Base-by-base conservation (phyloP, 2,797 vertebrate species). In the Liasis olivaceus region DNA sequence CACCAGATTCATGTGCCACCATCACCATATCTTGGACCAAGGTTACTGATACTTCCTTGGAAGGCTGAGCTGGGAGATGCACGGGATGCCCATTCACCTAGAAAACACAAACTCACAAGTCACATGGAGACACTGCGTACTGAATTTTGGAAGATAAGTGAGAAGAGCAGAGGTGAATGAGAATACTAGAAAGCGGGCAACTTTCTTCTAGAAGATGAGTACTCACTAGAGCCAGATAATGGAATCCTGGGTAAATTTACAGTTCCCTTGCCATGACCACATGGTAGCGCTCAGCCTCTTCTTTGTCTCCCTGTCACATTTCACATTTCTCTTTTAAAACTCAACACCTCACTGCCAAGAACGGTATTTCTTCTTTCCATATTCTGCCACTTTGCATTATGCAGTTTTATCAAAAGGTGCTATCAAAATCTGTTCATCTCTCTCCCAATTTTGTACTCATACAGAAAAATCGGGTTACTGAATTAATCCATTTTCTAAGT, bases 21-120 rank as follows among this genome's bases (percentile, higher is more conserved):
- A 97, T 93, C 54, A 96, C 95, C 24, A 94, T 94, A n/a, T 95
- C 91, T n/a, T 92, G 93, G 90, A 96, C 72, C 0, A 96, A 0
- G 24, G 64, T 56, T 15, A 77, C 72, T 1, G 85, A 96, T 14
- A 98, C 14, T 1, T 96, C 91, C 42, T 89, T 77, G 9, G 77
- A 89, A 91, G 96, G 93, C 90, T 93, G 95, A 85, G 26, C 93
- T 36, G 97, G 97, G 89, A 97, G 96, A 36, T 95, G 93, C 58
- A 96, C 91, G 87, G 96, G 96, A 63, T 94, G 96, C 47, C 97
- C 97, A 3, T 98, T 98, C 89, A 97, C 95, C 97, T 98, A 92
- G 13, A 95, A 81, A 15, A 22, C 22, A 22, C 14, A 77, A 47
- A 91, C 58, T 6, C 26, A 62, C 1, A 42, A 22, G 22, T 90